A percentile compares a stretch with the other conserved stretches of the same genome.
Conservation (phyloP, 2,113 vertebrate species). For the Hymenochirus boettgeri region DNA sequence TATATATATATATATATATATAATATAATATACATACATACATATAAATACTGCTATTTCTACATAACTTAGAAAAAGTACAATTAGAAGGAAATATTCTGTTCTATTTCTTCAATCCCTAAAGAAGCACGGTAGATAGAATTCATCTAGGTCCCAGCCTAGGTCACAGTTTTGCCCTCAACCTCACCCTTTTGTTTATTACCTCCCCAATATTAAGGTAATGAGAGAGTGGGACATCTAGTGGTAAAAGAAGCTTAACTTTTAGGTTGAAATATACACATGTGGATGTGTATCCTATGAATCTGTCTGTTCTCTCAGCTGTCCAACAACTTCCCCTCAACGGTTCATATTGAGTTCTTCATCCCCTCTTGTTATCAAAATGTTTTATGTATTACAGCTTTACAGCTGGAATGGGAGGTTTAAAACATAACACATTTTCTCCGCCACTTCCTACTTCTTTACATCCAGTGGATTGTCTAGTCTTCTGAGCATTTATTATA, state of each 20-base stretch:
- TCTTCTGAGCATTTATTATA: conserved; percentile 66
- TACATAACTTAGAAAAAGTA: too few species aligned
- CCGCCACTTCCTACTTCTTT: conserved; percentile 69
- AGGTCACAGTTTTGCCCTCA: too few species aligned
- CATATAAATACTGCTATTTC: too few species aligned
- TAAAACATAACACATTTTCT: conserved; percentile 64
- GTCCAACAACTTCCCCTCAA: conserved; percentile 40
- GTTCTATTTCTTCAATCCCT: too few species aligned
- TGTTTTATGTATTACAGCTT: conserved; percentile 76
- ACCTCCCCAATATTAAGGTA: too few species aligned
- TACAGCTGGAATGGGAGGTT: conserved; percentile 66
- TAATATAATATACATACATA: too few species aligned
- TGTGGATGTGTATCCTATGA: background rate
- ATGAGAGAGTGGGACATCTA: conserved; percentile 50
- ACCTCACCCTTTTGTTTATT: too few species aligned
- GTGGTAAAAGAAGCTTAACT: conserved; percentile 29
- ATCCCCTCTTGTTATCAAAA: conserved; percentile 58
- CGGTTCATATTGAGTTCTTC: conserved; percentile 60
- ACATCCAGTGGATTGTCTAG: conserved; percentile 69
- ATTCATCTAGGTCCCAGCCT: too few species aligned
- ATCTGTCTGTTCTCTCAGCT: background rate
- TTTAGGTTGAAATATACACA: background rate
- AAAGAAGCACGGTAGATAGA: too few species aligned
- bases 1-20: too few species aligned
- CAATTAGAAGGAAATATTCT: too few species aligned